phyloP scores from a whole-genome alignment of 1,140 invertebrate species.

The Myzus persicae region DNA sequence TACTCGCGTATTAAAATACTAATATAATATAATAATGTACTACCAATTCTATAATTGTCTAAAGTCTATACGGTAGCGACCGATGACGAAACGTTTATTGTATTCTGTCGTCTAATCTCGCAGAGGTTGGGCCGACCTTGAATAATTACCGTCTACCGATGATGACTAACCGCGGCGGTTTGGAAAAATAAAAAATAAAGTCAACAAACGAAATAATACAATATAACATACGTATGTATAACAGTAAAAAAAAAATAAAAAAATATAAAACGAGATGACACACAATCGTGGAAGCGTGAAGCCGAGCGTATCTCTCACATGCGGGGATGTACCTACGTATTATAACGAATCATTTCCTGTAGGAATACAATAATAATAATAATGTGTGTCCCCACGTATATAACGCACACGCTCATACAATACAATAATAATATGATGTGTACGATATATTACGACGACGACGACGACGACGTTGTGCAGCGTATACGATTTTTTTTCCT shows the following conservation, averaged over 20 bases:
- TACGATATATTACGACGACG: not conserved
- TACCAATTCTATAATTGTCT: not conserved
- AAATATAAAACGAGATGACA: not conserved
- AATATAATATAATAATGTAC: not conserved
- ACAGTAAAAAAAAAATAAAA: not conserved
- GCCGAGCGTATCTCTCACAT: not conserved
- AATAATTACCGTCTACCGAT: not conserved
- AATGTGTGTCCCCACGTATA: not conserved
- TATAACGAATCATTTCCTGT: slow-evolving; percentile 45
- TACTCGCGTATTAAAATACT: not conserved
- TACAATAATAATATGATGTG: not conserved
- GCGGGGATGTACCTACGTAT: not conserved
- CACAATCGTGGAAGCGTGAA: slow-evolving; percentile 13
- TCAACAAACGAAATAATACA: not conserved
- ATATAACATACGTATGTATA: too few relatives aligned
- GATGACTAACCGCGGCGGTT: not conserved
- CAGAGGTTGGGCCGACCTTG: slow-evolving; percentile 25
- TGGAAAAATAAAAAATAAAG: not conserved
- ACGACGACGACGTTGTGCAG: not conserved
- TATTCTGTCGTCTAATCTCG: not conserved
- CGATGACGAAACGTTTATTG: not conserved
- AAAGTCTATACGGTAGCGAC: not conserved
- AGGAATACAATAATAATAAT: not conserved
- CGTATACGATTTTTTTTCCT: not conserved
- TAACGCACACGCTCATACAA: not conserved